A percentile compares a stretch with the other conserved stretches of the same genome.
phyloP scores from a whole-genome alignment of 64 coral and sea anemone species.

The Actinia equina region DNA sequence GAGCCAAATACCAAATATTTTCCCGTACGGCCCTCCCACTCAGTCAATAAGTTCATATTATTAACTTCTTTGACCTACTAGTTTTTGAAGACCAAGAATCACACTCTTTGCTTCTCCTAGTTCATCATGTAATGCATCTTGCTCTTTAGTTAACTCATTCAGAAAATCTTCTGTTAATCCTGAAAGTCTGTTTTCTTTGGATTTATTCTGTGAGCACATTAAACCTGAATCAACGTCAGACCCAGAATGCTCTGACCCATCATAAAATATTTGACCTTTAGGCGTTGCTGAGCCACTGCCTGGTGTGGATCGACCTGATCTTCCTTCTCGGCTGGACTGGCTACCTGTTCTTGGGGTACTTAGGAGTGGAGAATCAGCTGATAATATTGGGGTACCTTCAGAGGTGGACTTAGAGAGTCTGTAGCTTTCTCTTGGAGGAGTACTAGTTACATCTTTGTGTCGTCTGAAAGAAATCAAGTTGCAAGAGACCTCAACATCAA shows the following conservation, averaged over 20 bases:
- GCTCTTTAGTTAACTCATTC: constrained; percentile 65
- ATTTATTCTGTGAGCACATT: constrained; percentile 18
- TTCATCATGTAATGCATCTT: constrained; percentile 88
- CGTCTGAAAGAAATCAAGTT: neutral
- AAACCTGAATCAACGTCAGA: constrained; percentile 66
- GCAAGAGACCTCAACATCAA: neutral
- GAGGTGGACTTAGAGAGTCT: neutral
- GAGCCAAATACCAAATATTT: too few relatives aligned
- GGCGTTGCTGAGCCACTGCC: constrained; percentile 59
- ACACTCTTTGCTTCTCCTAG: constrained; percentile 45
- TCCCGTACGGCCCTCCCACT: too few relatives aligned
- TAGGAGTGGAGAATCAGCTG: neutral
- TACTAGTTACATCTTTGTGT: neutral
- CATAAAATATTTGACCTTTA: constrained; percentile 12
- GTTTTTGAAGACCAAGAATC: constrained; percentile 61
- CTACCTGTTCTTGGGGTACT: constrained; percentile 28
- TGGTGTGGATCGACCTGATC: constrained; percentile 36
- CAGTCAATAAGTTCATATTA: neutral
- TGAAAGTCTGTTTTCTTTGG: constrained; percentile 5
- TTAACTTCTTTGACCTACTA: constrained; percentile 50
- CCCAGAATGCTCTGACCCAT: constrained; percentile 34
- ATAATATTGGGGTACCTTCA: constrained; percentile 21
- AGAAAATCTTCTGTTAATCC: constrained; percentile 64
- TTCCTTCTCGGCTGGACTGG: constrained; percentile 11
- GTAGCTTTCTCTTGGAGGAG: neutral